Percentiles rank a stretch among this genome's conserved stretches.
Conservation (phyloP, 2,797 vertebrate species). For the Pitangus sulphuratus region DNA sequence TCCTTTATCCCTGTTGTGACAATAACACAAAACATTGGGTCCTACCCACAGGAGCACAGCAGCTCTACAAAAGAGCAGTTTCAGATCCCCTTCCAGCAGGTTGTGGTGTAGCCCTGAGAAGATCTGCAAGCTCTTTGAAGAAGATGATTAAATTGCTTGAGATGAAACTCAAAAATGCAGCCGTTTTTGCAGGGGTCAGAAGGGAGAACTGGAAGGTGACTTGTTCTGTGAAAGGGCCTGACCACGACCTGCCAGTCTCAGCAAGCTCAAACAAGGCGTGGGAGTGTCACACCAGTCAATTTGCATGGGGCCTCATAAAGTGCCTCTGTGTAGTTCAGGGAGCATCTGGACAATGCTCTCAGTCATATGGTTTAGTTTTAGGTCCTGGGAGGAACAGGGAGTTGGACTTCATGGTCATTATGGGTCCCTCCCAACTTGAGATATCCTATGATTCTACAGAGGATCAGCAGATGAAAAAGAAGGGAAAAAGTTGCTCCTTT, state of each 20-base stretch:
- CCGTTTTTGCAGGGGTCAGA: neutral
- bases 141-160: neutral
- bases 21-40: neutral
- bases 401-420: neutral
- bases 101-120: neutral
- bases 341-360: neutral
- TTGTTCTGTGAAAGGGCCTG: neutral
- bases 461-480: neutral
- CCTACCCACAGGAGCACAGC: neutral
- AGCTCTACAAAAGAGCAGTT: neutral
- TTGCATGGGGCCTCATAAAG: neutral
- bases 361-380: neutral
- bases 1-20: neutral
- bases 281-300: neutral
- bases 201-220: neutral
- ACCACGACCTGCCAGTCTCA: neutral
- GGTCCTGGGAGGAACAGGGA: neutral
- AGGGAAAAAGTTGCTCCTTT: neutral
- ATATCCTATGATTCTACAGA: neutral
- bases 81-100: neutral
- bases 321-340: neutral
- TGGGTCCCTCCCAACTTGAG: neutral
- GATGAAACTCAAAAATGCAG: neutral
- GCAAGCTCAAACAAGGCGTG: neutral
- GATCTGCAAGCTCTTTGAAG: neutral